These are phyloP conservation scores for Coryphaenoides rupestris DNA, from an alignment of 2,113 vertebrate species.

Conservation along the genomic window DNA sequence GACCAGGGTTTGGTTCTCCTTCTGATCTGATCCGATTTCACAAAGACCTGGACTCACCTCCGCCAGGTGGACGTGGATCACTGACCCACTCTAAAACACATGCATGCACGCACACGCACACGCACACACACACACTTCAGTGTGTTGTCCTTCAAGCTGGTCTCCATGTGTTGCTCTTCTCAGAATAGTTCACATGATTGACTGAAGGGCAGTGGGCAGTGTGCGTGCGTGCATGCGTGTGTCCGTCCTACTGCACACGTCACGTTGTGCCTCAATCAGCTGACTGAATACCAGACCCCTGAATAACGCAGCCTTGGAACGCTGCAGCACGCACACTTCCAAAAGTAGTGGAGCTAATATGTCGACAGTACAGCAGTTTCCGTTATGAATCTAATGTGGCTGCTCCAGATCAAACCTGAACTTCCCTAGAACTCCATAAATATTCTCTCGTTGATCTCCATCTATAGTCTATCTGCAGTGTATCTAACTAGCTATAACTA, in stretches of 20 bases:
- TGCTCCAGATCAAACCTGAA: too few species aligned
- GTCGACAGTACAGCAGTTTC: too few species aligned
- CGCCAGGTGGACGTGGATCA: constrained; percentile 82
- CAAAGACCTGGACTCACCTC: constrained; percentile 85
- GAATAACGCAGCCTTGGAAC: too few species aligned
- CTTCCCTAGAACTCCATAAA: too few species aligned
- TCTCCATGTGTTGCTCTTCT: neutral
- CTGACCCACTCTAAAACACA: constrained; percentile 76
- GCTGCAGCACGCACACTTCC: neutral
- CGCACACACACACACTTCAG: constrained; percentile 4
- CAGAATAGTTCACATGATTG: neutral
- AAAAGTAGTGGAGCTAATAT: too few species aligned
- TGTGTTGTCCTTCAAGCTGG: neutral
- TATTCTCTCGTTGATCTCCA: too few species aligned
- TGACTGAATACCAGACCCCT: constrained; percentile 3
- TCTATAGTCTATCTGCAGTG: too few species aligned
- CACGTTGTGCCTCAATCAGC: neutral
- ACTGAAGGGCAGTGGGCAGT: neutral
- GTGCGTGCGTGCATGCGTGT: neutral
- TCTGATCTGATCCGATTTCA: constrained; percentile 85
- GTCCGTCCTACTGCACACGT: neutral
- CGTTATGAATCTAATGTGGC: too few species aligned
- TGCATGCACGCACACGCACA: neutral
- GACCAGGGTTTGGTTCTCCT: constrained; percentile 81
- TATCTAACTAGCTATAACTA: too few species aligned